Evolutionary conservation across 2,888 invertebrate genomes (phyloP).

Genomic region (Ochropleura leucogaster): DNA sequence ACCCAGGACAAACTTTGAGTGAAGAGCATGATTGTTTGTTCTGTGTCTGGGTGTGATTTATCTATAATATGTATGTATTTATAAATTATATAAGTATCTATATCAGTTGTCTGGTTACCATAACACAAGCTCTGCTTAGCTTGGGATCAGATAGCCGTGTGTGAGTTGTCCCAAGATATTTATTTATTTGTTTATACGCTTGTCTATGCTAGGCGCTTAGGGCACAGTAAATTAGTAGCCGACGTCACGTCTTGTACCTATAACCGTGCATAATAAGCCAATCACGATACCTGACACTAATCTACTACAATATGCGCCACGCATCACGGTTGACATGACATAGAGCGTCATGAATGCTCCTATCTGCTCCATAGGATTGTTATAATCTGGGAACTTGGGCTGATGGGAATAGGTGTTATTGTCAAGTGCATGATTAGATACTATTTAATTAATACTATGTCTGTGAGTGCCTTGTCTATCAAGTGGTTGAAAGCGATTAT

Average conservation of each 20-base stretch:
- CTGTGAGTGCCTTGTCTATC: neutral
- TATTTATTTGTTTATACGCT: too few relatives aligned
- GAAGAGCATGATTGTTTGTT: too few relatives aligned
- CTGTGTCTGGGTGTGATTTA: too few relatives aligned
- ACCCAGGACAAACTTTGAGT: too few relatives aligned
- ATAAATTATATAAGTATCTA: too few relatives aligned
- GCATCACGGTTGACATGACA: constrained; percentile 27
- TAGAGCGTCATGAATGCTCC: constrained; percentile 32
- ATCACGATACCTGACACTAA: constrained; percentile 41
- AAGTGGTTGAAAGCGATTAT: neutral
- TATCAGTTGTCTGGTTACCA: too few relatives aligned
- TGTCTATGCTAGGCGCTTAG: neutral
- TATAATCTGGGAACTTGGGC: neutral
- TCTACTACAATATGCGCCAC: constrained; percentile 39
- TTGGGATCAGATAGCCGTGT: too few relatives aligned
- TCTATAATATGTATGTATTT: too few relatives aligned
- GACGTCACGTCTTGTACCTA: constrained; percentile 23
- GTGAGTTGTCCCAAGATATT: too few relatives aligned
- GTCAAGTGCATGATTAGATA: neutral
- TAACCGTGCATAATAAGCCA: constrained; percentile 41
- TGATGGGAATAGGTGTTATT: neutral
- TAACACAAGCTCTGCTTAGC: too few relatives aligned
- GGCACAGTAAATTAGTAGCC: constrained; percentile 15
- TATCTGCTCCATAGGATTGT: neutral
- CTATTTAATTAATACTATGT: neutral